Base-by-base conservation (phyloP, 2,113 vertebrate genomes). In the Aspiorhynchus laticeps region DNA sequence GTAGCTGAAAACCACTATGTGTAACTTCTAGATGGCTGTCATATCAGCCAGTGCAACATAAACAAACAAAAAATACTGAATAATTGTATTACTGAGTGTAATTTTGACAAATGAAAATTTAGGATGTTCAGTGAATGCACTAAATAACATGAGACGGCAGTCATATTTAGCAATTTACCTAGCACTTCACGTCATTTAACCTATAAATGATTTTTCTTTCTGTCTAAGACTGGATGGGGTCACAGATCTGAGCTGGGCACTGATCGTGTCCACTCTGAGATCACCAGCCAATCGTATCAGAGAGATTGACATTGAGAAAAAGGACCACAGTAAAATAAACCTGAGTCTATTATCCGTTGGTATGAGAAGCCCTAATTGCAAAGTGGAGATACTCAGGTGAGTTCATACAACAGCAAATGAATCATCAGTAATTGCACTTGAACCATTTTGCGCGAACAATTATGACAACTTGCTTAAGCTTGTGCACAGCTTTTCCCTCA, bases 381-480 rank as follows among this genome's bases (percentile, higher is more conserved):
- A 63, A 85, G 51, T 76, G 21, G 83, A 85, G 71, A 38, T 75
- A 17, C 65, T 84, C 33, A 24, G 36, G 83, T 76, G 14, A 75
- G 46, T 3, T 33, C 3, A 69, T 69, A 28, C 24, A 69, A n/a
- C 26, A 69, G 65, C 28, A 21, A 24, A 48, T 26, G 41, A 43
- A 41, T n/a, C 46, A 46, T 46, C 46, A 46, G 3, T 12, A 46
- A 0, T 3, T 46, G 46, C 46, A 46, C 46, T 46, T 46, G 2
- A 46, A 12, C 11, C 10, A 46, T 46, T 46, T 46, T 12, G 46
- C 1, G 11, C 2, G 11, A 46, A 46, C 12, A 46, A 46, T 46
- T 0, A 7, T 7, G 46, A 46, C 11, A 46, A 46, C 11, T 46
- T 46, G 41, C 41, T 43, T 43, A 43, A 43, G 46, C 46, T 46